phyloP scores from a whole-genome alignment of 2,888 invertebrate genomes.

The Atrina japonica region DNA sequence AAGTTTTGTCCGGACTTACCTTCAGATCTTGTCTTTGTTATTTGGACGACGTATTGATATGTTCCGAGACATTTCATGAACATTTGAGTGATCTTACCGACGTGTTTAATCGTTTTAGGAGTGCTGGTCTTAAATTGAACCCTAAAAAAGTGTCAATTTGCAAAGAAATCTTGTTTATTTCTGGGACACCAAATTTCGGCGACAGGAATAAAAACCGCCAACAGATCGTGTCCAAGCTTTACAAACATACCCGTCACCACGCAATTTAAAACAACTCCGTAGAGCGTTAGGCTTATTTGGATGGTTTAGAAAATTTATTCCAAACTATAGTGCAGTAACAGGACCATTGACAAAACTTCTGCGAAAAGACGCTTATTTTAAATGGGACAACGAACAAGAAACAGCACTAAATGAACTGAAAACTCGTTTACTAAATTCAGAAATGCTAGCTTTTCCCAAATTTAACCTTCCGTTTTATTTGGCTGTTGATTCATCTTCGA shows the following conservation, averaged over 20 bases:
- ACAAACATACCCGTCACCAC: no score
- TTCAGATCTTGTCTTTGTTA: not conserved
- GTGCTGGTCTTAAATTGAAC: slow-evolving; percentile 32
- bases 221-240: no score
- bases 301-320: slow-evolving; percentile 52
- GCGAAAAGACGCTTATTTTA: slow-evolving; percentile 22
- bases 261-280: no score
- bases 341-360: no score
- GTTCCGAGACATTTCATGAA: no score
- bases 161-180: slow-evolving; percentile 18
- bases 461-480: slow-evolving; percentile 42
- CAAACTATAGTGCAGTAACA: no score
- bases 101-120: slow-evolving; percentile 20
- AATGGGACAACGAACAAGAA: no score
- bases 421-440: slow-evolving; percentile 12
- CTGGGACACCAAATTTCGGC: slow-evolving; percentile 37
- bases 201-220: no score
- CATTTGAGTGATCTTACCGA: slow-evolving; percentile 1
- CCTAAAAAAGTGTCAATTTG: slow-evolving; percentile 36
- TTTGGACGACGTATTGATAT: no score
- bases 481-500: slow-evolving; percentile 43
- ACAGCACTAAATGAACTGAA: no score
- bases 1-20: not conserved
- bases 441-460: no score
- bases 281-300: no score